Base-by-base conservation (phyloP, 2,888 invertebrate genomes). In the Yponomeuta evonymella region DNA sequence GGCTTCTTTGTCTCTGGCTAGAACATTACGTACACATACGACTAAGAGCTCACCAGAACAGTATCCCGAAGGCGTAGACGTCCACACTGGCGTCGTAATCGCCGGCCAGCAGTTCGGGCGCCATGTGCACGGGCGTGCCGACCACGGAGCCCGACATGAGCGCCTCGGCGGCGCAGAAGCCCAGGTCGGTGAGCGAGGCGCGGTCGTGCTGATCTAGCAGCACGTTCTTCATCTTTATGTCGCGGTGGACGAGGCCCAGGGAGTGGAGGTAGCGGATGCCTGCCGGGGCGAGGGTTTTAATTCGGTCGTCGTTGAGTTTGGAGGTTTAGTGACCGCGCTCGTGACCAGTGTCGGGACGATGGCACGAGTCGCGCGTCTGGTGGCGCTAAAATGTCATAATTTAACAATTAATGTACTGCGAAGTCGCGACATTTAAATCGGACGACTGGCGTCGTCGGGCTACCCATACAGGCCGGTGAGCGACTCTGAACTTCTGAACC, bases 61-160 rank as follows among this genome's bases (percentile, higher is more conserved):
- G 88, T 73, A 98, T 96, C 6, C 97, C 97, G 82, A 98, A 97
- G 0, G 97, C 97, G 81, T 97, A 98, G 0, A 97, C 96, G 79
- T 98, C 97, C 10, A 98, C 97, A 73, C 95, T 95, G 73, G 95
- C 95, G 81, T 97, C 96, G 79, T 97, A 97, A 73, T 94, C 94
- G 0, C 97, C 96, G 15, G 94, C 94, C 73, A 97, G 93, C 70
- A 98, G 91, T 84, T 98, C 97, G 0, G 98, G 98, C 12, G 97
- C 97, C 97, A 98, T 97, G 85, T 98, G 97, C 72, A 97, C 96
- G 0, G 97, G 98, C 4, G 96, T 96, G 67, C 96, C 97, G 36
- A 97, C 97, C 73, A 97, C 95, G 74, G 97, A 97, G 58, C 97
- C 97, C 0, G 96, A 96, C 94, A 98, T 96, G 94, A 97, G 96